Conservation (phyloP, 2,113 vertebrate species). For the Elephantulus edwardii region DNA sequence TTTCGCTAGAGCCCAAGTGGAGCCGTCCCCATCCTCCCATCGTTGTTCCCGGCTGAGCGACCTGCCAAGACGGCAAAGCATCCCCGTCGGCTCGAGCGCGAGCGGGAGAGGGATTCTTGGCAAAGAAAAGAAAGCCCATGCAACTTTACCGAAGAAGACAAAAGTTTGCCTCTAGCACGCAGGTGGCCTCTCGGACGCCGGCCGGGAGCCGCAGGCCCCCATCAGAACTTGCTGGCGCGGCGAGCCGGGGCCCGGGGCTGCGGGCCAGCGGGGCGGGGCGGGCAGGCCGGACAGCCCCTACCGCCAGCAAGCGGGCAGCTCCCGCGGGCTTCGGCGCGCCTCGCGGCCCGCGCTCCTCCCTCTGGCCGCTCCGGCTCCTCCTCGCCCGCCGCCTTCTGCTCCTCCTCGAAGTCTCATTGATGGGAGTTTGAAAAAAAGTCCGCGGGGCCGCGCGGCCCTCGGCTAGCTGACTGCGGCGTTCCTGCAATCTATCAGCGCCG, state of each 20-base stretch:
- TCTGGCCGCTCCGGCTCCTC: constrained; percentile 1
- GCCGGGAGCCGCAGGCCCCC: constrained; percentile 62
- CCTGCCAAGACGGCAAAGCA: constrained; percentile 34
- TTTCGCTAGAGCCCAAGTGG: background rate
- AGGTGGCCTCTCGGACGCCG: constrained; percentile 73
- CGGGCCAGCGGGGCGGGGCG: background rate
- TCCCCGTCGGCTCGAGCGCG: constrained; percentile 31
- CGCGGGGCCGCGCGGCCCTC: constrained; percentile 70
- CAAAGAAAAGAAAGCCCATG: constrained; percentile 67
- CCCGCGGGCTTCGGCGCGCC: background rate
- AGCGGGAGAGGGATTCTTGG: background rate
- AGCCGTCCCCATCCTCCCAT: background rate
- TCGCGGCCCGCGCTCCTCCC: constrained; percentile 30
- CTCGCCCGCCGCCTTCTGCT: constrained; percentile 56
- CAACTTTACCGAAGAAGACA: constrained; percentile 79
- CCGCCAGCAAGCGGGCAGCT: background rate
- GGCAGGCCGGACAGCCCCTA: constrained; percentile 4
- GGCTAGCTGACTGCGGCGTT: constrained; percentile 69
- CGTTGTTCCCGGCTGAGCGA: background rate
- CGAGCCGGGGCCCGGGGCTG: constrained; percentile 28
- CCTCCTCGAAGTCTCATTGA: constrained; percentile 76
- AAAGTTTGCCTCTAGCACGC: constrained; percentile 80
- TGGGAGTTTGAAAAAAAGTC: constrained; percentile 79
- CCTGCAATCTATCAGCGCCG: constrained; percentile 46
- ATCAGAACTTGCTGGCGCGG: constrained; percentile 68